A percentile compares a stretch with the other conserved stretches of the same genome.
phyloP scores from a whole-genome alignment of 1,140 invertebrate species.

The Drosophila azteca region DNA sequence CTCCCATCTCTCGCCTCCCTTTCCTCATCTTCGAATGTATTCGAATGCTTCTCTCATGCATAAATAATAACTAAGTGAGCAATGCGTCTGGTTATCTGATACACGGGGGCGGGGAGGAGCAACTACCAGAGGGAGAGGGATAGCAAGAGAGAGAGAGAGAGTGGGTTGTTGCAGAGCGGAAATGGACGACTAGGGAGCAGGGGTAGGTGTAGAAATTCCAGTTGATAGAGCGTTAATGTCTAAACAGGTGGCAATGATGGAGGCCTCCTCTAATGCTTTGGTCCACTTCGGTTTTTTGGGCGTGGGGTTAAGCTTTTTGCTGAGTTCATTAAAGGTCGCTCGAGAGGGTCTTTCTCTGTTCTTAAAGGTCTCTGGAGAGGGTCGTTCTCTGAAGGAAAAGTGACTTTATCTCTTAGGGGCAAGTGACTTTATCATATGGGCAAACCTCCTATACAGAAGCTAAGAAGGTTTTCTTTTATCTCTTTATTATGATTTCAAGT shows the following conservation, averaged over 20 bases:
- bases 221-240: slow-evolving; percentile 31
- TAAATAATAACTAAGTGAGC: slow-evolving; percentile 63
- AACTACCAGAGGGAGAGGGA: no score
- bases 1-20: not conserved
- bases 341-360: no score
- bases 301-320: not conserved
- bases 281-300: not conserved
- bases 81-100: slow-evolving; percentile 57
- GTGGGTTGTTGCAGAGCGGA: no score
- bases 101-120: slow-evolving; percentile 5
- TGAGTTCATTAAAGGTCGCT: no score
- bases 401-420: no score
- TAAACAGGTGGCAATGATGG: slow-evolving; percentile 40
- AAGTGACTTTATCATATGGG: no score
- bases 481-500: no score
- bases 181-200: slow-evolving; percentile 4
- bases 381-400: no score
- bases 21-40: no score
- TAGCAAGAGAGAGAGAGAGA: not conserved
- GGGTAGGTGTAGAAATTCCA: slow-evolving; percentile 6
- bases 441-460: no score
- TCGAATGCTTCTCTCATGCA: slow-evolving; percentile 32
- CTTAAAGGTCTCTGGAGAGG: no score
- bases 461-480: no score
- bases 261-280: slow-evolving; percentile 2